Evolutionary conservation across 2,797 vertebrate species (phyloP).

Genomic region (Enteromius paludinosus): DNA sequence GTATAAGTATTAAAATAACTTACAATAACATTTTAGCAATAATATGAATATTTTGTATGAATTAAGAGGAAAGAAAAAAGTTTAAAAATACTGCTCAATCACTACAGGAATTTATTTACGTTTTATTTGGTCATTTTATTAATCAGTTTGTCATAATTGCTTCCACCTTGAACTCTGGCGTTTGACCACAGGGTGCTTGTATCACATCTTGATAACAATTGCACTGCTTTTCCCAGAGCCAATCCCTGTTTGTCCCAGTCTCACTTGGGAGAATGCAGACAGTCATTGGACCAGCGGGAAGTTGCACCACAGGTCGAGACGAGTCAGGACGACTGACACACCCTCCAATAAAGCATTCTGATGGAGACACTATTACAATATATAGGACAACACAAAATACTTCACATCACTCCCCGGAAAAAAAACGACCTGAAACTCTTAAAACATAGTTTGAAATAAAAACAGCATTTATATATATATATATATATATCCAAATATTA

Average conservation of each 20-base stretch:
- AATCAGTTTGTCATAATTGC: background rate
- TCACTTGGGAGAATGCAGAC: constrained; percentile 13
- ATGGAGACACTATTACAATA: background rate
- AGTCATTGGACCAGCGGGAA: constrained; percentile 21
- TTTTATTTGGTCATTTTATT: background rate
- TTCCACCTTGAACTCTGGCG: background rate
- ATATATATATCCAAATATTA: too few relatives aligned
- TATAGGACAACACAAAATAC: background rate
- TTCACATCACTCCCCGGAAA: background rate
- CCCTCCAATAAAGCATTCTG: constrained; percentile 5
- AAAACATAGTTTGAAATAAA: background rate
- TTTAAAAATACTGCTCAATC: background rate
- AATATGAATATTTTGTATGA: background rate
- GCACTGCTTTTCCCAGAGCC: background rate
- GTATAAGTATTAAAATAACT: too few relatives aligned
- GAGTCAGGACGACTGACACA: constrained; percentile 17
- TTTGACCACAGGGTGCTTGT: background rate
- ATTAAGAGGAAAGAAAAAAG: background rate
- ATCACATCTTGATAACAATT: background rate
- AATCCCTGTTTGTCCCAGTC: constrained; percentile 12
- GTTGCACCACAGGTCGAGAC: constrained; percentile 39
- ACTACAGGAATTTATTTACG: background rate
- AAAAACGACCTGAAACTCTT: background rate
- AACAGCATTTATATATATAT: too few relatives aligned
- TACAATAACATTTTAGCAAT: too few relatives aligned